Base-by-base conservation (phyloP, 1,140 invertebrate species). In the Magallana ariakensis region DNA sequence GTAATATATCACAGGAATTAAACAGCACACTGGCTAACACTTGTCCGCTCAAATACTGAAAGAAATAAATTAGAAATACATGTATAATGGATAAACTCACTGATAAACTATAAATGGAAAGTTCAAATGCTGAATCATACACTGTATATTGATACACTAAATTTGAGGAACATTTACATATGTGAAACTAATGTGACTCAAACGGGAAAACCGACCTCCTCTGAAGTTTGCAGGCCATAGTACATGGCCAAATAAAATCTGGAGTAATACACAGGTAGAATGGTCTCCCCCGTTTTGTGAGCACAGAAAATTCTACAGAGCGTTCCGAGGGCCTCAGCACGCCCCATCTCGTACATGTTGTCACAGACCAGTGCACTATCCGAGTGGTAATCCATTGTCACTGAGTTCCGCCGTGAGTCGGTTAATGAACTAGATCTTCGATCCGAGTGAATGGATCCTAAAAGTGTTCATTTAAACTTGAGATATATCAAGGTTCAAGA, bases 231-330 rank as follows among this genome's bases (percentile, higher is more conserved):
- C 6, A 99, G 95, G 11, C 98, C 98, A 93, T 98, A 97, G 90
- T 97, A 97, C 89, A 99, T 95, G 11, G 98, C 97, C 91, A 98
- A 96, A 95, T 99, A 99, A 95, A 99, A 99, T 87, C 98, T 96
- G 0, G 98, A 97, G 90, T 99, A 95, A 95, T 99, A 99, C 3
- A 98, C 97, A 4, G 98, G 97, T 19, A 98, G 95, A 88, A 99
- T 98, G 92, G 98, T 97, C 95, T 99, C 99, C 56, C 97, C 97
- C 16, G 98, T 98, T 95, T 98, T 98, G 94, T 99, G 99, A 0
- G 98, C 97, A 94, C 98, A 99, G 92, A 99, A 97, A 91, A 99
- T 98, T 91, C 98, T 96, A 95, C 98, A 99, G 7, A 99, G 95
- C 8, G 98, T 97, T 0, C 98, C 99, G 89, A 99, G 96, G 4